Percentiles rank a stretch among this genome's conserved stretches.
Conservation (phyloP, 2,797 vertebrate genomes). For the Rachycentron canadum region DNA sequence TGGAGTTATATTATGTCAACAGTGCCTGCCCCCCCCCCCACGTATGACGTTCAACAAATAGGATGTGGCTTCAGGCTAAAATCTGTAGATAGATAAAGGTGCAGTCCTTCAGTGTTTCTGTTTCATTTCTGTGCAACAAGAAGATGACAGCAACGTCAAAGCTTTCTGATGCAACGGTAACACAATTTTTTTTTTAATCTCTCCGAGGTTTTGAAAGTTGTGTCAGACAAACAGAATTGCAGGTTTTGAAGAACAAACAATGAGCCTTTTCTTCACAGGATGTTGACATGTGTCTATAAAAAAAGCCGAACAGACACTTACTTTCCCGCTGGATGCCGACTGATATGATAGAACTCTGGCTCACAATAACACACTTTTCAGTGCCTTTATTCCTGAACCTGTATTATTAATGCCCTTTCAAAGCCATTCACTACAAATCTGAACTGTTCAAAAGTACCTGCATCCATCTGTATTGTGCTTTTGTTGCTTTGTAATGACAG, state of each 20-base stretch:
- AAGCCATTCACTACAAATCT: slow-evolving; percentile 15
- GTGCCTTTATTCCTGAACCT: slow-evolving; percentile 17
- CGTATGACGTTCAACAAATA: not conserved
- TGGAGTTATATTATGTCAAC: not conserved
- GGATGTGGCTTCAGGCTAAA: not conserved
- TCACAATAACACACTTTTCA: slow-evolving; percentile 31
- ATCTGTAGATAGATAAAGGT: not conserved
- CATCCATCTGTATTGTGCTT: not conserved
- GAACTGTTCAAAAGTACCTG: slow-evolving; percentile 20
- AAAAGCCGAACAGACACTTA: not conserved
- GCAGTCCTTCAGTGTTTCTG: not conserved
- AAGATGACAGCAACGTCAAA: slow-evolving; percentile 15
- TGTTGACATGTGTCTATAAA: not conserved
- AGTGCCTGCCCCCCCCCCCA: no score
- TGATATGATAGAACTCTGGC: slow-evolving; percentile 35
- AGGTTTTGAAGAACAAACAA: slow-evolving; percentile 18
- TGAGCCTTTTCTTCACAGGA: slow-evolving; percentile 1
- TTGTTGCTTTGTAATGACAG: not conserved
- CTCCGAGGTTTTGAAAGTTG: not conserved
- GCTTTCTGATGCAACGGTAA: slow-evolving; percentile 23
- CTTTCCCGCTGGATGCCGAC: slow-evolving; percentile 13
- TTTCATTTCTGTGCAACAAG: no score
- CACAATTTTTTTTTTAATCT: not conserved
- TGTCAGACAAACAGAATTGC: slow-evolving; percentile 12
- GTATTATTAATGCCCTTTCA: slow-evolving; percentile 34